Conservation (phyloP, 2,797 vertebrate genomes). For the Melanotaenia trifasciata region DNA sequence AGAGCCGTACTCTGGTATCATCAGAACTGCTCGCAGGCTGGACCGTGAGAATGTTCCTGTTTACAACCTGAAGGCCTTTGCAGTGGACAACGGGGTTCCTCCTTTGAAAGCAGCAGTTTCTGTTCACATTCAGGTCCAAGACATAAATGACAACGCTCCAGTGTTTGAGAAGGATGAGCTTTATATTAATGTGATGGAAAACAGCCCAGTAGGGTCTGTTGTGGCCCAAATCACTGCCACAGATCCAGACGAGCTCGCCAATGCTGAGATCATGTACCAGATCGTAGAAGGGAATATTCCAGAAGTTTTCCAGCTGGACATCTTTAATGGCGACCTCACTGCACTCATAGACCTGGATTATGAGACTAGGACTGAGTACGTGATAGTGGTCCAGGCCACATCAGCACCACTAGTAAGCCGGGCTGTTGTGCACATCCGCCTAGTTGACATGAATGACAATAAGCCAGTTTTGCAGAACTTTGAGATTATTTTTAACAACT, state of each 20-base stretch:
- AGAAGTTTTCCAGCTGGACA: slow-evolving; percentile 94
- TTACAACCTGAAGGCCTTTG: slow-evolving; percentile 91
- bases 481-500: slow-evolving; percentile 99
- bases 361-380: slow-evolving; percentile 90
- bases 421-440: slow-evolving; percentile 91
- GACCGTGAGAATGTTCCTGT: slow-evolving; percentile 93
- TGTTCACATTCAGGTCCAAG: slow-evolving; percentile 90
- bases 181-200: slow-evolving; percentile 92
- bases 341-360: slow-evolving; percentile 95
- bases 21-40: slow-evolving; percentile 91
- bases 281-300: slow-evolving; percentile 96
- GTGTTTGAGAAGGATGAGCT: slow-evolving; percentile 95
- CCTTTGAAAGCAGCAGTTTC: slow-evolving; percentile 90
- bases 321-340: slow-evolving; percentile 93
- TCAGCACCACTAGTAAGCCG: slow-evolving; percentile 96
- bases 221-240: slow-evolving; percentile 90
- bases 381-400: slow-evolving; percentile 97
- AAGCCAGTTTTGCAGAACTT: slow-evolving; percentile 90
- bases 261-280: slow-evolving; percentile 98
- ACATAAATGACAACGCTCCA: slow-evolving; percentile 97
- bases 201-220: slow-evolving; percentile 92
- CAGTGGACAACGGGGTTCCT: slow-evolving; percentile 90
- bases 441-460: slow-evolving; percentile 95
- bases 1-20: slow-evolving; percentile 92
- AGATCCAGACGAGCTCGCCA: slow-evolving; percentile 95